Base-by-base conservation (phyloP, 2,797 vertebrate genomes). In the Siniperca scherzeri region DNA sequence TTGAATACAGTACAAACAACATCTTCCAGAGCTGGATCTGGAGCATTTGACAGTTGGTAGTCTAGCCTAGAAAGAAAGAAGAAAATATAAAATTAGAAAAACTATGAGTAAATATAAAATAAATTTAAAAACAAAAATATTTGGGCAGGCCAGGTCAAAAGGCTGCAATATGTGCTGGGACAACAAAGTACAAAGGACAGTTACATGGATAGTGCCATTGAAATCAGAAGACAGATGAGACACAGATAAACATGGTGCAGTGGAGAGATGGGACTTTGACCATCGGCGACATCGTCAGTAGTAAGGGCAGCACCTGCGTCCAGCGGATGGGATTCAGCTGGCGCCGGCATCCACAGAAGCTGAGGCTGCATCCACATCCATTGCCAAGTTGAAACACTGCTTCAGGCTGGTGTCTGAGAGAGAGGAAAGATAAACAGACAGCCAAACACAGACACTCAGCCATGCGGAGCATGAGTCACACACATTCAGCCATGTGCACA, bases 381-480 rank as follows among this genome's bases (percentile, higher is more conserved):
- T 44, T 84, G 83, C 89, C 82, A 82, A 90, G 82, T 81, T 80
- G 65, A 90, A 87, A 83, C 73, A 71, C 77, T 19, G 81, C 87
- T 87, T 88, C 27, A 36, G 83, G 87, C 90, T 82, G 69, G 83
- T 86, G 75, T 88, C 84, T 90, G 89, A 81, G 74, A 86, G 70
- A 83, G 80, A 87, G 87, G 76, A 88, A 88, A 88, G 84, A 93
- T 84, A 87, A 90, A 88, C 78, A 90, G 82, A 82, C 77, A 77
- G 82, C 57, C 89, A 87, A 87, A 88, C 84, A 82, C 83, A 88
- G 56, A 91, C 78, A 78, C 82, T 82, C 73, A 86, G 67, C 84
- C 88, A 77, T 81, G 82, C 87, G 83, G 86, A 78, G 87, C 78
- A 89, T 92, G 92, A 93, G 84, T 93, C 92, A 92, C 82, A 92